Conservation (phyloP, 2,888 invertebrate species). For the Apoderus coryli region DNA sequence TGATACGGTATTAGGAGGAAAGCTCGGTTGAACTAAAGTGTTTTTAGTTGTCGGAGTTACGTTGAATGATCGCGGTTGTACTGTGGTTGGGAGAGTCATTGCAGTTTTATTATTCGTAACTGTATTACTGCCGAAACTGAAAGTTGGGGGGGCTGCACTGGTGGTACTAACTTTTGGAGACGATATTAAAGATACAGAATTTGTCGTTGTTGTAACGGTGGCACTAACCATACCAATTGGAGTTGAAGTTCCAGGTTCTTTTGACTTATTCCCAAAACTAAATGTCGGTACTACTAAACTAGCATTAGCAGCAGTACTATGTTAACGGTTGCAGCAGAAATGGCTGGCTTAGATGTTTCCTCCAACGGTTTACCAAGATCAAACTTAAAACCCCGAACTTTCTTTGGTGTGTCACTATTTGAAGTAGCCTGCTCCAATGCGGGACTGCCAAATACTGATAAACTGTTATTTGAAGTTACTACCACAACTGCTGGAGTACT, state of each 20-base stretch:
- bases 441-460: slow-evolving; percentile 2
- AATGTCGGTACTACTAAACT: not conserved
- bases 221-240: too few relatives aligned
- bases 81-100: too few relatives aligned
- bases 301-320: slow-evolving; percentile 1
- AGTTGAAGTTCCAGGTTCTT: too few relatives aligned
- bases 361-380: slow-evolving; percentile 19
- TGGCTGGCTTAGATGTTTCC: slow-evolving; percentile 2
- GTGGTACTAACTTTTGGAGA: too few relatives aligned
- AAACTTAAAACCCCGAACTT: slow-evolving; percentile 25
- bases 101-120: too few relatives aligned
- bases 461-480: slow-evolving; percentile 1
- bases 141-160: too few relatives aligned
- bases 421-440: not conserved
- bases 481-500: slow-evolving; percentile 4
- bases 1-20: slow-evolving; percentile 4
- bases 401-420: slow-evolving; percentile 11
- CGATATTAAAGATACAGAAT: too few relatives aligned
- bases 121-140: too few relatives aligned
- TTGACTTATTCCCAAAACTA: slow-evolving; percentile 7
- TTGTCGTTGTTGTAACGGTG: too few relatives aligned
- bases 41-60: too few relatives aligned
- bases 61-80: too few relatives aligned
- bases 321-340: slow-evolving; percentile 3
- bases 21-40: not conserved